Base-by-base conservation (phyloP, 2,797 vertebrate genomes). In the Peromyscus nudipes region DNA sequence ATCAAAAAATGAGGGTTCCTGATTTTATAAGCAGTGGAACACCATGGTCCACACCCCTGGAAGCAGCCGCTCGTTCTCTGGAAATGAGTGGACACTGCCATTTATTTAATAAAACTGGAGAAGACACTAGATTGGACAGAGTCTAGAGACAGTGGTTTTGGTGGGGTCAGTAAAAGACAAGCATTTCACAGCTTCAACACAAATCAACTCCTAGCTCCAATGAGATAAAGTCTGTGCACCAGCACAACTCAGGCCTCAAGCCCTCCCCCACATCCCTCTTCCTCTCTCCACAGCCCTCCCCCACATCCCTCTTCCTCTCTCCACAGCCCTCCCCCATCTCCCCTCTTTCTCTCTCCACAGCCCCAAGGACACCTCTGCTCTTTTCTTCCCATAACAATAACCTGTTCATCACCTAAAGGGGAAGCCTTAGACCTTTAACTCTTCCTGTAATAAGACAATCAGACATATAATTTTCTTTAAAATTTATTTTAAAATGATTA, bases 211-310 rank as follows among this genome's bases (percentile, higher is more conserved):
- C 34, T 62, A 81, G 65, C 69, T 67, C 27, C 46, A 62, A 31
- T 37, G 8, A 19, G 14, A 57, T 7, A 23, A 16, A 60, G 60
- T 16, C 10, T 19, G 21, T n/a, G 4, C 65, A 23, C 0, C 9
- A 84, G 9, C 31, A 43, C 7, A 1, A 2, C 43, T 77, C 49
- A 88, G 12, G 43, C 60, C 34, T 49, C 19, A 31, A 2, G 8
- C 7, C 43, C 14, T 69, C 31, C 81, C 67, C 2, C 6, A 27
- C 55, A 40, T n/a, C 9, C 6, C 14, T 14, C 8, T 27, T 34
- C 13, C 1, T 46, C 19, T 69, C 31, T 62, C 71, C 31, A 55
- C 21, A 40, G 64, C 64, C 64, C 25, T 64, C 62, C 62, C 62
- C 62, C 25, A 64, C 4, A 11, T 29, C 62, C 29, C 29, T 65